These are phyloP conservation scores for Pemphigus obesinymphae DNA, from an alignment of 1,140 invertebrate species.

Conservation along the genomic window DNA sequence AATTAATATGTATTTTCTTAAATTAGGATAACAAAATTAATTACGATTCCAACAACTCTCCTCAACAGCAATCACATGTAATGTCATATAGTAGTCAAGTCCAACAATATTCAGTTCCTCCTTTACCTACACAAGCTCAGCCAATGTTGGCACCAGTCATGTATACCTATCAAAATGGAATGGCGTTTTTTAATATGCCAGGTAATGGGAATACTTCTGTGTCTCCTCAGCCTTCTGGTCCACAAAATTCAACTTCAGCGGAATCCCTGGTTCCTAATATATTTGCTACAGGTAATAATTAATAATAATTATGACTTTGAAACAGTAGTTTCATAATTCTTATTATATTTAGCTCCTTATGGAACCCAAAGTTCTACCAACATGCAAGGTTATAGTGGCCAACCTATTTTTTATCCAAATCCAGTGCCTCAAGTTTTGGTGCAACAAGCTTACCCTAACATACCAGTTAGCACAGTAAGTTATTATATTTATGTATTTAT, in stretches of 20 bases:
- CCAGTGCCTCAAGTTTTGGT: constrained; percentile 26
- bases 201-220: constrained; percentile 16
- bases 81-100: constrained; percentile 41
- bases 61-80: constrained; percentile 31
- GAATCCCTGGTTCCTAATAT: constrained; percentile 10
- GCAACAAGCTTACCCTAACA: constrained; percentile 31
- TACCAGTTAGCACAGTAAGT: constrained; percentile 15
- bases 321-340: neutral
- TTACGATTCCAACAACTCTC: constrained; percentile 9
- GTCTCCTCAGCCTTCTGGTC: neutral
- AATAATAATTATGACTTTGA: neutral
- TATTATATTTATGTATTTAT: no score
- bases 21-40: constrained; percentile 19
- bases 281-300: constrained; percentile 1
- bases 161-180: constrained; percentile 47
- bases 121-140: constrained; percentile 1
- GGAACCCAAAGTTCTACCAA: constrained; percentile 3
- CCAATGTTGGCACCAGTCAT: constrained; percentile 40
- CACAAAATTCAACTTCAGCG: neutral
- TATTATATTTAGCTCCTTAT: constrained; percentile 18
- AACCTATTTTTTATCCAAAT: constrained; percentile 41
- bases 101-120: constrained; percentile 39
- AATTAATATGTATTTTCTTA: neutral
- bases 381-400: constrained; percentile 38
- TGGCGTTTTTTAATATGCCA: constrained; percentile 46